These are phyloP conservation scores for Drosophila ficusphila DNA, from an alignment of 1,140 invertebrate genomes.

Conservation along the genomic window DNA sequence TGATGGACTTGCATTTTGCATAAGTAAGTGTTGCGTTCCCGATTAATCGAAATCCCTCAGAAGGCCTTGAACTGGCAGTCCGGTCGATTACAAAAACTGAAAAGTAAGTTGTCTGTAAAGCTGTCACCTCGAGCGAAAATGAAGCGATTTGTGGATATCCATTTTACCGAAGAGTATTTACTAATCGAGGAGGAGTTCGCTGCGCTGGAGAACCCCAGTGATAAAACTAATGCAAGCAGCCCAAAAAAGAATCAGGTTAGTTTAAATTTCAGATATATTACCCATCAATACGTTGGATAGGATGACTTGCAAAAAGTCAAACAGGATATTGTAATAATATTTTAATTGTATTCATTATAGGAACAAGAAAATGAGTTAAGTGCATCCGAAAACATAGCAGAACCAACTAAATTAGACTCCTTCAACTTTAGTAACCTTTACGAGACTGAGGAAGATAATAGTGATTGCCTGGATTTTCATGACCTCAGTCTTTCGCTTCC, in stretches of 20 bases:
- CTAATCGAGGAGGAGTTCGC: neutral
- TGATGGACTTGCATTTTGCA: slow-evolving; percentile 24
- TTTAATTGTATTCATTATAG: neutral
- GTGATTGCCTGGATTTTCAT: neutral
- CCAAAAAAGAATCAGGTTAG: neutral
- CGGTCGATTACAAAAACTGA: neutral
- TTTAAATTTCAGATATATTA: neutral
- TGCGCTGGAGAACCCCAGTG: no score
- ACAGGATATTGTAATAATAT: no score
- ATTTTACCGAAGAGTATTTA: neutral
- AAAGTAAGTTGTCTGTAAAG: neutral
- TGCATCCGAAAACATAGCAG: neutral
- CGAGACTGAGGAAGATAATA: no score
- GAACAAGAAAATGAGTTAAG: neutral
- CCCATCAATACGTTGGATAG: no score
- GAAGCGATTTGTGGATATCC: neutral
- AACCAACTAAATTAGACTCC: neutral
- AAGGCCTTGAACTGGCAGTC: neutral
- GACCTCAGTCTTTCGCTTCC: slow-evolving; percentile 1
- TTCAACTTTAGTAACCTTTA: neutral
- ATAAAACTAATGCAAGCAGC: neutral
- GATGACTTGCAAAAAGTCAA: slow-evolving; percentile 1
- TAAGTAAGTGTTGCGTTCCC: neutral
- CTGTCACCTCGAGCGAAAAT: neutral
- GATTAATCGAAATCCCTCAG: slow-evolving; percentile 4